Percentiles rank a stretch among this genome's conserved stretches.
Conservation (phyloP, 2,888 invertebrate genomes). For the Leptarthrus brevirostris region DNA sequence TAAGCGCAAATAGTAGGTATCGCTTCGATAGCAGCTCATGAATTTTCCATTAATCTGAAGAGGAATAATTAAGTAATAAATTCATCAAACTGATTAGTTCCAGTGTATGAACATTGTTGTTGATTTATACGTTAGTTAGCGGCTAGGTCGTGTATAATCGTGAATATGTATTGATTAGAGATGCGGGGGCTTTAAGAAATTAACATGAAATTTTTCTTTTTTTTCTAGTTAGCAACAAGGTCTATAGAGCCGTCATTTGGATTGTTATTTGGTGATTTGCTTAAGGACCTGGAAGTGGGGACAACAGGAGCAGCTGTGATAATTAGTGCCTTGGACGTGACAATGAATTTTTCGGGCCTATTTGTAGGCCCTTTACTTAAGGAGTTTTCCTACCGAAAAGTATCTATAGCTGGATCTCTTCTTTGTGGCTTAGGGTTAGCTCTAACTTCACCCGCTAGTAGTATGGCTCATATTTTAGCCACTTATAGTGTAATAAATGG, state of each 20-base stretch:
- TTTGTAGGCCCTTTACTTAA: constrained; percentile 82
- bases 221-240: constrained; percentile 79
- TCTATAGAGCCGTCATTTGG: constrained; percentile 86
- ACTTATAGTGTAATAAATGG: constrained; percentile 83
- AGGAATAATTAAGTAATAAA: not conserved
- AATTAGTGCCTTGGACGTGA: constrained; percentile 80
- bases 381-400: constrained; percentile 79
- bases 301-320: constrained; percentile 82
- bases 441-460: constrained; percentile 76
- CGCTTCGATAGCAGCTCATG: not conserved
- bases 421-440: constrained; percentile 77
- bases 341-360: constrained; percentile 82
- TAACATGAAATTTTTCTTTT: constrained; percentile 4
- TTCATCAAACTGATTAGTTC: not conserved
- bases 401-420: constrained; percentile 75
- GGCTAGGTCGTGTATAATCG: no score
- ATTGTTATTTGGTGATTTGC: constrained; percentile 79
- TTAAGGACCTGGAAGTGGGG: constrained; percentile 76
- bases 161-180: no score
- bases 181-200: no score
- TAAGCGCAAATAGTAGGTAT: no score
- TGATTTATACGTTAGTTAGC: not conserved
- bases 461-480: constrained; percentile 77
- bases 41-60: not conserved
- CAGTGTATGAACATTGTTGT: not conserved